A percentile compares a stretch with the other conserved stretches of the same genome.
phyloP scores from a whole-genome alignment of 2,888 invertebrate genomes.

The Clistopyga incitator region DNA sequence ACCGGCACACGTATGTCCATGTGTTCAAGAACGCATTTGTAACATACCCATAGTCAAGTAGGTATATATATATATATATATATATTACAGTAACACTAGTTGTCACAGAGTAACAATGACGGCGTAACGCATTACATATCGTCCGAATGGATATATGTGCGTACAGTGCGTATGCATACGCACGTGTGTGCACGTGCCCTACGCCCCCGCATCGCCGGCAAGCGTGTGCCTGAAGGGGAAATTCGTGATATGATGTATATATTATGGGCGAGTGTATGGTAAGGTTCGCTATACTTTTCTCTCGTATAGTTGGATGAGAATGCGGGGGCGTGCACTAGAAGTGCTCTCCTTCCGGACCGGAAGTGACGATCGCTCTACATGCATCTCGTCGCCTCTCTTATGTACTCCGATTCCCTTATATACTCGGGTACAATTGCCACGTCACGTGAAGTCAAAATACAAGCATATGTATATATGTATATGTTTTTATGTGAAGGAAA shows the following conservation, averaged over 20 bases:
- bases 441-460: slow-evolving; percentile 10
- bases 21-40: slow-evolving; percentile 41
- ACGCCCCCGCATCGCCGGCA: slow-evolving; percentile 38
- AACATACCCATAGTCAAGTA: slow-evolving; percentile 33
- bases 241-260: slow-evolving; percentile 53
- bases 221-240: slow-evolving; percentile 62
- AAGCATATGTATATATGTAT: neutral
- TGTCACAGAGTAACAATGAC: slow-evolving; percentile 43
- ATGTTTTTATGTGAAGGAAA: too few species aligned
- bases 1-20: slow-evolving; percentile 55
- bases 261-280: slow-evolving; percentile 28
- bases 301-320: slow-evolving; percentile 32
- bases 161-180: slow-evolving; percentile 25
- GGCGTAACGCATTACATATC: slow-evolving; percentile 32
- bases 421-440: neutral
- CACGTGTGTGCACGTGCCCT: slow-evolving; percentile 78
- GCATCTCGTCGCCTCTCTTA: slow-evolving; percentile 35
- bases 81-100: slow-evolving; percentile 27
- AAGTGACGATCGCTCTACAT: slow-evolving; percentile 60
- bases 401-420: neutral
- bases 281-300: neutral
- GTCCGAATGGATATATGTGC: slow-evolving; percentile 45
- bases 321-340: slow-evolving; percentile 33
- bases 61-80: slow-evolving; percentile 20
- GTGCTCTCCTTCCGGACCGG: slow-evolving; percentile 46